Percentiles rank a stretch among this genome's conserved stretches.
Conservation (phyloP, 2,113 vertebrate species). For the Petromus typicus region DNA sequence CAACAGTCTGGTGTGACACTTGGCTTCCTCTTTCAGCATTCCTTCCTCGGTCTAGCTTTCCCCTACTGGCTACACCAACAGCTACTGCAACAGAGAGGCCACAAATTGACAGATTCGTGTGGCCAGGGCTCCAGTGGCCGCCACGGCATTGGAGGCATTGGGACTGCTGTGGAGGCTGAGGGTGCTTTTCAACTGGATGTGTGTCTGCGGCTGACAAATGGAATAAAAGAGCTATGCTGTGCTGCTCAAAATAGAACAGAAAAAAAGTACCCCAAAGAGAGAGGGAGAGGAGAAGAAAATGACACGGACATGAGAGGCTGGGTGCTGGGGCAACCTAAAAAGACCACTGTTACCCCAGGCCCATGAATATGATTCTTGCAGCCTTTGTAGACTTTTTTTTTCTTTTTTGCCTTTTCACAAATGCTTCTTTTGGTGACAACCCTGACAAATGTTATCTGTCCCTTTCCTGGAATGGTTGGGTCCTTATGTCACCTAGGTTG, state of each 20-base stretch:
- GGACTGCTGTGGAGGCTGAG: slow-evolving; percentile 4
- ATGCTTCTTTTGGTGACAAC: slow-evolving; percentile 54
- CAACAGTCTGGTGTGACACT: neutral
- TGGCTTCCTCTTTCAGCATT: slow-evolving; percentile 41
- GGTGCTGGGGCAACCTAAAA: slow-evolving; percentile 73
- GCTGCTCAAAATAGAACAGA: slow-evolving; percentile 77
- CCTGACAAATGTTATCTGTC: slow-evolving; percentile 50
- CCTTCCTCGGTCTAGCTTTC: slow-evolving; percentile 8
- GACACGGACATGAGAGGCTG: slow-evolving; percentile 70
- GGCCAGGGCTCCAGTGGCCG: slow-evolving; percentile 45
- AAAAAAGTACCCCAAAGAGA: slow-evolving; percentile 72
- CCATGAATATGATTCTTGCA: slow-evolving; percentile 49
- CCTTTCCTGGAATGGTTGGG: slow-evolving; percentile 35
- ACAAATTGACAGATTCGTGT: slow-evolving; percentile 57
- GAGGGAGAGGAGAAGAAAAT: slow-evolving; percentile 53
- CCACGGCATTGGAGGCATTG: slow-evolving; percentile 36
- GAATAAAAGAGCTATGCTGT: slow-evolving; percentile 75
- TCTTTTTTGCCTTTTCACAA: neutral
- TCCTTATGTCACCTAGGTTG: slow-evolving; percentile 50
- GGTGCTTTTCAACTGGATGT: slow-evolving; percentile 70
- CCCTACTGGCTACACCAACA: slow-evolving; percentile 44
- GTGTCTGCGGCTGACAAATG: slow-evolving; percentile 68
- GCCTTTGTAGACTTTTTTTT: slow-evolving; percentile 62
- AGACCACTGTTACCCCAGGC: slow-evolving; percentile 55
- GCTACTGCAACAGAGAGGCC: slow-evolving; percentile 67